Evolutionary conservation across 2,797 vertebrate genomes (phyloP), one percentile per base, ranked within the genome.

Genomic region (Myioborus melanocephalus): DNA sequence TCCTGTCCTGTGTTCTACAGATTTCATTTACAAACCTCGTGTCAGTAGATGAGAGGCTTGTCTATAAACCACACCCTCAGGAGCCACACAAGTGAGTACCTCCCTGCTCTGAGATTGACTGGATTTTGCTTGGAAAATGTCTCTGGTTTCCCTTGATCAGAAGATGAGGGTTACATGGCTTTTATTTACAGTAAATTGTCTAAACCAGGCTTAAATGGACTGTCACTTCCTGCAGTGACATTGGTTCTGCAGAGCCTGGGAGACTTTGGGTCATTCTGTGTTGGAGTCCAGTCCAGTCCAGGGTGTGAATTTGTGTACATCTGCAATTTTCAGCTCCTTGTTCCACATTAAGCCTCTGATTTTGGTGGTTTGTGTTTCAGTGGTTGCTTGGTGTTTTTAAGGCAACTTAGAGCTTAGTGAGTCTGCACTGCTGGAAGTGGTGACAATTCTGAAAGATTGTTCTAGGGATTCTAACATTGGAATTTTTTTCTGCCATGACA

Each of bases 1-100:
- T 57, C 60, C 87, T 61, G 20, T 65, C 47, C 73, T 83, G 57
- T 23, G n/a, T 70, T 95, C 82, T 60, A 0, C 95, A 99, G 99
- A 99, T 99, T 97, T 99, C 99, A 7, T 99, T 99, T 96, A 99
- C 99, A 94, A 99, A 99, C 94, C 96, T 99, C 87, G 99, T 99
- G 59, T 99, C 99, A 5, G 99, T 99, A 76, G 99, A 99, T 90
- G 99, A 99, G 97, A 98, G 97, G 93, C 98, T 99, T 28, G 98
- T 98, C 23, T 99, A 99, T 96, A 99, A 98, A 95, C 99, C 99
- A n/a, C 99, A 99, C 83, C 99, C 99, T 72, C 98, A 99, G 16
- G 98, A 99, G 77, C 97, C 98, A 93, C 98, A 98, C 68, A 99
- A 99, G 99, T 99, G 97, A 96, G 99, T 97, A 66, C 39, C 52